A percentile compares a stretch with the other conserved stretches of the same genome.
phyloP scores from a whole-genome alignment of 2,113 vertebrate genomes.

The Puntigrus tetrazona region DNA sequence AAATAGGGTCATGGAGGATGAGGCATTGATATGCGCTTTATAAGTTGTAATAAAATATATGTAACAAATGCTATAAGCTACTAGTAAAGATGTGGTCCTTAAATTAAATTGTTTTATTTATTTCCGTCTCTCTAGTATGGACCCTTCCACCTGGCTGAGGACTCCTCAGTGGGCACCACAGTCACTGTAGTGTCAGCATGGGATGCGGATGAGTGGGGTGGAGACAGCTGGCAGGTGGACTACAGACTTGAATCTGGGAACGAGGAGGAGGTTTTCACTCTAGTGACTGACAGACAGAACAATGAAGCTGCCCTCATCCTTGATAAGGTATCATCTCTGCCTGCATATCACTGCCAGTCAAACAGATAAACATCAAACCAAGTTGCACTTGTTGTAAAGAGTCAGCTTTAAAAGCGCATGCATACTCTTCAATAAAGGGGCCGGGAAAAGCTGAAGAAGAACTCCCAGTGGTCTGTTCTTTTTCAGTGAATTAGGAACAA shows the following conservation, averaged over 20 bases:
- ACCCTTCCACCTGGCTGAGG: slow-evolving; percentile 66
- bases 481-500: background rate
- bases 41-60: no score
- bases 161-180: slow-evolving; percentile 60
- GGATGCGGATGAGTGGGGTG: slow-evolving; percentile 74
- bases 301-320: slow-evolving; percentile 70
- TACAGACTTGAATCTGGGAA: slow-evolving; percentile 77
- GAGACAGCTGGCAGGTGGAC: slow-evolving; percentile 76
- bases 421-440: background rate
- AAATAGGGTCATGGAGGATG: no score
- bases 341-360: background rate
- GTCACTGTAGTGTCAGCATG: slow-evolving; percentile 64
- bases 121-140: slow-evolving; percentile 62
- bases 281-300: slow-evolving; percentile 62
- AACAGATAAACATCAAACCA: background rate
- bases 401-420: background rate
- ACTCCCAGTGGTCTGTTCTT: background rate
- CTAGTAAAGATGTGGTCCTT: no score
- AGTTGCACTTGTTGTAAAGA: background rate
- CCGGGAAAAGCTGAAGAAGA: background rate
- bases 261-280: slow-evolving; percentile 69
- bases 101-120: background rate
- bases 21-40: no score
- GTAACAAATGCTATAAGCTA: no score
- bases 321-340: slow-evolving; percentile 65